A percentile compares a stretch with the other conserved stretches of the same genome.
phyloP scores from a whole-genome alignment of 2,113 vertebrate species.

The Gopherus evgoodei region DNA sequence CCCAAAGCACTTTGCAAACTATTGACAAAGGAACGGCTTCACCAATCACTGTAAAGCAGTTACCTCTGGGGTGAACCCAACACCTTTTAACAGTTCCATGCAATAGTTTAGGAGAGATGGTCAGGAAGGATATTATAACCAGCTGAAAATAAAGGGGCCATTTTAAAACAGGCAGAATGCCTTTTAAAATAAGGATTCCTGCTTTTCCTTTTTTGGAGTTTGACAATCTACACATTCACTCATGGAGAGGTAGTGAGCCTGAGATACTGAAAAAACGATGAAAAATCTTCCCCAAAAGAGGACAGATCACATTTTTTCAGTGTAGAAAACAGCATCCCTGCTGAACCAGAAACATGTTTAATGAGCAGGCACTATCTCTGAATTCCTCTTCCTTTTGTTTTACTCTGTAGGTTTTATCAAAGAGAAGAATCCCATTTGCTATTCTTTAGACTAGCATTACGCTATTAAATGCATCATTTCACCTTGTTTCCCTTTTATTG shows the following conservation, averaged over 20 bases:
- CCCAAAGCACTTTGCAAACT: fast-evolving
- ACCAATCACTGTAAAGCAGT: constrained; percentile 10
- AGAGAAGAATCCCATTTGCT: constrained; percentile 38
- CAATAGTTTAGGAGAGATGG: not conserved
- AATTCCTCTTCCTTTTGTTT: constrained; percentile 38
- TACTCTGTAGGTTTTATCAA: constrained; percentile 30
- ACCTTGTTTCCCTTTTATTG: constrained; percentile 38
- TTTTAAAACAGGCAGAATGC: constrained; percentile 7
- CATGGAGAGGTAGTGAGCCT: constrained; percentile 14
- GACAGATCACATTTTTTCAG: not conserved
- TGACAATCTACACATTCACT: not conserved
- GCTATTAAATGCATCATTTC: constrained; percentile 49
- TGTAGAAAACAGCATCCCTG: not conserved
- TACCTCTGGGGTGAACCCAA: constrained; percentile 22
- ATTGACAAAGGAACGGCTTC: constrained; percentile 17
- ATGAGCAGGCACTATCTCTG: not conserved
- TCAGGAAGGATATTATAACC: not conserved
- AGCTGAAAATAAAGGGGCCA: not conserved
- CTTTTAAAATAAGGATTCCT: not conserved
- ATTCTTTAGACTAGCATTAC: constrained; percentile 28
- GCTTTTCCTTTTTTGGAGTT: not conserved
- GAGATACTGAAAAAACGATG: not conserved
- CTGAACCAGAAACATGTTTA: constrained; percentile 19
- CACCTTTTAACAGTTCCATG: not conserved
- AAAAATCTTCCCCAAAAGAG: not conserved